phyloP scores from a whole-genome alignment of 37 sponge, comb jelly and placozoan species.

The Eunapius fragilis region DNA sequence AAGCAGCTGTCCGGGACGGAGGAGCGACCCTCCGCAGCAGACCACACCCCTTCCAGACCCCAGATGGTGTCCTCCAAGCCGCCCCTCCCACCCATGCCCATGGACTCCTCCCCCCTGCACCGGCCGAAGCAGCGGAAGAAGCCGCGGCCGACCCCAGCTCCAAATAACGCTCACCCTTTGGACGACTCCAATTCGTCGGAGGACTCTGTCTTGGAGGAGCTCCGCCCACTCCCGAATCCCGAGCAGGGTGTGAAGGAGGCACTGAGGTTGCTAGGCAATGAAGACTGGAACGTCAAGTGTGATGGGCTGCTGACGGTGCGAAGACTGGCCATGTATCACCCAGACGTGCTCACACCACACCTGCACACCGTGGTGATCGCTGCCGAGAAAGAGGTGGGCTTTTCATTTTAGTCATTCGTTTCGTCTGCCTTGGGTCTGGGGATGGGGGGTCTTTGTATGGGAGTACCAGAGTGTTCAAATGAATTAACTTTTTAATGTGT shows the following conservation, averaged over 20 bases:
- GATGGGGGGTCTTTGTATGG: not conserved
- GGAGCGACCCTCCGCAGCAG: not conserved
- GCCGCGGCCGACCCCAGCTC: not conserved
- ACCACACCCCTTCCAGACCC: not conserved
- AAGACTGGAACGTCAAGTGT: slow-evolving; percentile 77
- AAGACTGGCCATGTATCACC: slow-evolving; percentile 59
- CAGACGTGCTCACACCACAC: slow-evolving; percentile 54
- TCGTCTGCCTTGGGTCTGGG: not conserved
- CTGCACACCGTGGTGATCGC: slow-evolving; percentile 58
- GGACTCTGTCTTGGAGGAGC: slow-evolving; percentile 22
- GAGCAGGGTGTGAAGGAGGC: slow-evolving; percentile 55
- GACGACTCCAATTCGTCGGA: not conserved
- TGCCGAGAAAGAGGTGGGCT: slow-evolving; percentile 73
- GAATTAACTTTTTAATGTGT: too few species aligned
- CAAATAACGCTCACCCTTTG: not conserved
- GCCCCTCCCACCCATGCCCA: slow-evolving; percentile 2
- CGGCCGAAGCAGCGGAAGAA: not conserved
- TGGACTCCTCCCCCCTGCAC: not conserved
- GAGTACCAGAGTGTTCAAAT: too few species aligned
- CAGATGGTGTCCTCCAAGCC: slow-evolving; percentile 3
- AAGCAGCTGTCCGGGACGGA: slow-evolving; percentile 11
- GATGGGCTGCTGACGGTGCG: slow-evolving; percentile 59
- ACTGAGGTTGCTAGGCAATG: slow-evolving; percentile 35
- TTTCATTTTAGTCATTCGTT: too few species aligned
- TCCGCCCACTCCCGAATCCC: slow-evolving; percentile 44